Percentiles rank a stretch among this genome's conserved stretches.
Conservation (phyloP, 2,113 vertebrate species). For the Pristiophorus japonicus region DNA sequence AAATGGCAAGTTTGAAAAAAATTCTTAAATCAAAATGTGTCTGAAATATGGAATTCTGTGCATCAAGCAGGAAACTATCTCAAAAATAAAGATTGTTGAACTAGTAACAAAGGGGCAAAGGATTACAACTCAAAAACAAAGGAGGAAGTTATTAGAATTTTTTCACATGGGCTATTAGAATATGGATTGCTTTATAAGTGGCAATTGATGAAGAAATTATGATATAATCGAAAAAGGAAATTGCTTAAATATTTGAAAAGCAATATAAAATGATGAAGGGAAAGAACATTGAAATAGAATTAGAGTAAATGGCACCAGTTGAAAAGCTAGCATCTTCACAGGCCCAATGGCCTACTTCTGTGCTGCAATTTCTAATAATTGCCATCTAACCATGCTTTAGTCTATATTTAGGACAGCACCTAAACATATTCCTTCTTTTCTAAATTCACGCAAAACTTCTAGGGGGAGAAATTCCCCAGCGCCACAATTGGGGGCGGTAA, state of each 20-base stretch:
- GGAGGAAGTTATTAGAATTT: background rate
- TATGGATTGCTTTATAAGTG: background rate
- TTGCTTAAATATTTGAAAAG: background rate
- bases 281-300: background rate
- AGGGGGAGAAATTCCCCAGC: no score
- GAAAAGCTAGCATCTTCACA: background rate
- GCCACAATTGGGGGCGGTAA: no score
- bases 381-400: background rate
- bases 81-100: background rate
- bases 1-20: no score
- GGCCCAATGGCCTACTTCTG: background rate
- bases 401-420: background rate
- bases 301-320: background rate
- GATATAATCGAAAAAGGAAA: background rate
- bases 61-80: background rate
- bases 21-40: background rate
- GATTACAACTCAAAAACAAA: background rate
- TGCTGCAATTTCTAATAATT: background rate
- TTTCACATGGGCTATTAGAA: background rate
- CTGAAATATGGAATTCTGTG: background rate
- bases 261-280: background rate
- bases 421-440: background rate
- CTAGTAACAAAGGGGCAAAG: background rate
- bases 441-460: background rate
- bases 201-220: background rate